Evolutionary conservation across 2,888 invertebrate genomes (phyloP).

Genomic region (Miltochrista miniata): DNA sequence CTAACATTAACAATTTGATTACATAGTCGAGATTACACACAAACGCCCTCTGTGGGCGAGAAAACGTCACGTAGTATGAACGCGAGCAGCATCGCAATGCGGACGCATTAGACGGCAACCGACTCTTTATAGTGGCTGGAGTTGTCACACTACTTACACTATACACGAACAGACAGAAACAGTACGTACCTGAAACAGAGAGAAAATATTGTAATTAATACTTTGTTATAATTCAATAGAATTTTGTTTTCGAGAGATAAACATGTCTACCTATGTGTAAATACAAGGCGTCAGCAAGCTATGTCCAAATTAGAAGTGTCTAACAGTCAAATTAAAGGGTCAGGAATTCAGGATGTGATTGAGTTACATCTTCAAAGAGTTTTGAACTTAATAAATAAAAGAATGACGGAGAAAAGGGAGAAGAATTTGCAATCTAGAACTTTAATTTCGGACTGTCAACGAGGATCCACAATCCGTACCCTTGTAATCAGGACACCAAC

Average conservation of each 20-base stretch:
- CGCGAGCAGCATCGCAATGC: slow-evolving; percentile 54
- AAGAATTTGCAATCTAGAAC: too few species aligned
- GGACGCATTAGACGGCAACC: slow-evolving; percentile 22
- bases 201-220: slow-evolving; percentile 3
- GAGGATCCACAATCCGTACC: too few species aligned
- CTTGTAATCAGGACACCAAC: too few species aligned
- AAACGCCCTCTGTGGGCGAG: slow-evolving; percentile 57
- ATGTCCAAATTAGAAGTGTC: too few species aligned
- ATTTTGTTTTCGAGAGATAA: neutral
- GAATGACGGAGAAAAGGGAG: too few species aligned
- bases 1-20: slow-evolving; percentile 57
- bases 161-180: slow-evolving; percentile 1
- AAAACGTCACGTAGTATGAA: slow-evolving; percentile 56
- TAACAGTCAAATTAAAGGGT: too few species aligned
- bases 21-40: slow-evolving; percentile 52
- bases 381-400: too few species aligned
- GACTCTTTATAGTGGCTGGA: slow-evolving; percentile 18
- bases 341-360: too few species aligned
- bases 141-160: slow-evolving; percentile 31
- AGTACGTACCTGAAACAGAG: slow-evolving; percentile 50
- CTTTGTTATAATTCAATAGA: neutral
- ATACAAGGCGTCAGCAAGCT: too few species aligned
- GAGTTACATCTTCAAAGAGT: too few species aligned
- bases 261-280: too few species aligned
- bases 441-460: too few species aligned